Conservation (phyloP, 1,140 invertebrate species). For the Drosophila arawakana region DNA sequence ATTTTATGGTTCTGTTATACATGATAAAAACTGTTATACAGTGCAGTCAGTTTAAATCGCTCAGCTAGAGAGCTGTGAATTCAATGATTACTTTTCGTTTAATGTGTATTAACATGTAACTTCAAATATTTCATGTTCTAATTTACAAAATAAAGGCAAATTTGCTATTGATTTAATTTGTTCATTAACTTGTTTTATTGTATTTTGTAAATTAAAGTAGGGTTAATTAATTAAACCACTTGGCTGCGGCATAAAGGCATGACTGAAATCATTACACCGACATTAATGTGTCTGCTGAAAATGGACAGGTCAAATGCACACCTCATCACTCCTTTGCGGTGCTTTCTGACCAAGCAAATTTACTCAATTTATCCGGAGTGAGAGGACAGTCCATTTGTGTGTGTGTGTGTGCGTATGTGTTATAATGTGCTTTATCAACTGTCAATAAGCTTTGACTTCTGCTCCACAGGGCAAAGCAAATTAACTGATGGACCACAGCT, state of each 20-base stretch:
- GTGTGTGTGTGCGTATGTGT: constrained; percentile 16
- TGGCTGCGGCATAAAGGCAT: background rate
- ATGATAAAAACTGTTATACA: too few species aligned
- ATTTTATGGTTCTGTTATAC: too few species aligned
- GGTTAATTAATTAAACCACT: background rate
- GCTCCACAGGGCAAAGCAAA: constrained; percentile 51
- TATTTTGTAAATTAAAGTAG: background rate
- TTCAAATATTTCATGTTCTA: too few species aligned
- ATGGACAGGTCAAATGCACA: constrained; percentile 21
- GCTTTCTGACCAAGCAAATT: constrained; percentile 12
- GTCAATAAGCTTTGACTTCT: constrained; percentile 45
- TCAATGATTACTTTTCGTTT: too few species aligned
- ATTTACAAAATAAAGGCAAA: too few species aligned
- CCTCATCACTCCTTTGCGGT: constrained; percentile 15
- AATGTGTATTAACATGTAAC: too few species aligned
- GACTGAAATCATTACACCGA: background rate
- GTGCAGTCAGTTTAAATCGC: too few species aligned
- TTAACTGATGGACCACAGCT: constrained; percentile 40
- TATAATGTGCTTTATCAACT: constrained; percentile 67
- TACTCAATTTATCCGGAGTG: constrained; percentile 5
- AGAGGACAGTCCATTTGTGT: background rate
- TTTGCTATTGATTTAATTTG: too few species aligned
- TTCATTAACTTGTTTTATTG: background rate
- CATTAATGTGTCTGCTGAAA: constrained; percentile 11
- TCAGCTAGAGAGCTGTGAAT: too few species aligned